Base-by-base conservation (phyloP, 2,113 vertebrate species). In the Nematolebias whitei region DNA sequence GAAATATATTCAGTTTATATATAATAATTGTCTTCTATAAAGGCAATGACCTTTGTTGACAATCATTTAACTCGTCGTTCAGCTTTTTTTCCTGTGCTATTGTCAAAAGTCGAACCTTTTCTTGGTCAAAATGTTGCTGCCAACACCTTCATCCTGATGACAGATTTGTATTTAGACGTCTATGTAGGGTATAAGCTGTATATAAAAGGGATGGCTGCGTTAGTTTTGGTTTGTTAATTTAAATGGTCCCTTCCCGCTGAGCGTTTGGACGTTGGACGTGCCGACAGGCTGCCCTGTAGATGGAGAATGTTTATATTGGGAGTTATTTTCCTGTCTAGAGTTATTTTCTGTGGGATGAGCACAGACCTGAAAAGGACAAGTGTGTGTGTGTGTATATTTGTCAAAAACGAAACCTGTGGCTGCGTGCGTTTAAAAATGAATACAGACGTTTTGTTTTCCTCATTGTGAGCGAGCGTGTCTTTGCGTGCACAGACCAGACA, bases 21-120 rank as follows among this genome's bases (percentile, higher is more conserved):
- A 84, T 85, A 83, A 88, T 85, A 82, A 72, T 84, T 78, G 49
- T 79, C 49, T 69, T 80, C 74, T 85, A 51, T 87, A 86, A 85
- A 82, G 87, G 88, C 87, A 88, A 86, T 88, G 84, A 85, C 69
- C 71, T 85, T 80, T 81, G 78, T 89, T 80, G 90, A 91, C 90
- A 91, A 91, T 91, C 90, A 86, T 89, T 89, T 85, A 56, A 80
- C 82, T 84, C 82, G 40, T 84, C 68, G 39, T 65, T 40, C 8
- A 77, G 47, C 48, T 55, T 47, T 23, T 15, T 49, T 40, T 61
- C 10, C 63, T 35, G 15, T 44, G 41, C 11, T 47, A 47, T n/a
- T 20, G 35, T 78, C 47, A 64, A 67, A n/a, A 43, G 45, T 63
- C 68, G 44, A 65, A 47, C 19, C 50, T 62, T 70, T 29, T 78